phyloP scores from a whole-genome alignment of 2,113 vertebrate genomes.

The rabbit (Oryctolagus cuniculus) region DNA sequence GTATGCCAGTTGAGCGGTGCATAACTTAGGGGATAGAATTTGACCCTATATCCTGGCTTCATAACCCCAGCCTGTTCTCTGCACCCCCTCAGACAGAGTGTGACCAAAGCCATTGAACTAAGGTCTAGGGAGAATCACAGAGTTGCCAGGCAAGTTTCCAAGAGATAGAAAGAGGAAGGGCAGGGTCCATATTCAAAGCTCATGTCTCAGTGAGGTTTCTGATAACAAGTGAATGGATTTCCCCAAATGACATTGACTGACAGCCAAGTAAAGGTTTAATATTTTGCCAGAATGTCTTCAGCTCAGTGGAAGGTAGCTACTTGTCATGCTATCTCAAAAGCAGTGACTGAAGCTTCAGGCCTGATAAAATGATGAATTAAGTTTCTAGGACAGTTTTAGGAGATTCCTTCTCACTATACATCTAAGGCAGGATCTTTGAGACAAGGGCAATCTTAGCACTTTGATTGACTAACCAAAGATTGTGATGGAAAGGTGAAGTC shows the following conservation, averaged over 20 bases:
- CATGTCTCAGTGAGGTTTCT: conserved; percentile 49
- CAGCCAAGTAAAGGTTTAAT: conserved; percentile 51
- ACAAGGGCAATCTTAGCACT: background rate
- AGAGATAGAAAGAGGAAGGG: conserved; percentile 44
- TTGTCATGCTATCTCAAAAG: background rate
- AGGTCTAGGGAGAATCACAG: background rate
- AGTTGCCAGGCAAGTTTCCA: conserved; percentile 50
- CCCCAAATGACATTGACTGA: conserved; percentile 28
- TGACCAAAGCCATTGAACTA: background rate
- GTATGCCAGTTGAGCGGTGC: background rate
- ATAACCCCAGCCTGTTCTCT: background rate
- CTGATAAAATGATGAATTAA: background rate
- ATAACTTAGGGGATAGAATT: background rate
- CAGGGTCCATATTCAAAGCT: conserved; percentile 54
- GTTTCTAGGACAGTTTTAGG: background rate
- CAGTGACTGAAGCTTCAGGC: background rate
- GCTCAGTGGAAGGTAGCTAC: background rate
- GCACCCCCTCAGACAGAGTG: background rate
- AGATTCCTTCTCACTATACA: background rate
- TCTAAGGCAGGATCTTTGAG: background rate
- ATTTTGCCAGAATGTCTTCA: conserved; percentile 5
- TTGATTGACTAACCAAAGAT: background rate
- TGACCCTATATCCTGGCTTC: background rate
- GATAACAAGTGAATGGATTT: conserved; percentile 61
- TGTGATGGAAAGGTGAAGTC: background rate